Evolutionary conservation across 2,888 invertebrate genomes (phyloP).

Genomic region (Aporophyla lueneburgensis): DNA sequence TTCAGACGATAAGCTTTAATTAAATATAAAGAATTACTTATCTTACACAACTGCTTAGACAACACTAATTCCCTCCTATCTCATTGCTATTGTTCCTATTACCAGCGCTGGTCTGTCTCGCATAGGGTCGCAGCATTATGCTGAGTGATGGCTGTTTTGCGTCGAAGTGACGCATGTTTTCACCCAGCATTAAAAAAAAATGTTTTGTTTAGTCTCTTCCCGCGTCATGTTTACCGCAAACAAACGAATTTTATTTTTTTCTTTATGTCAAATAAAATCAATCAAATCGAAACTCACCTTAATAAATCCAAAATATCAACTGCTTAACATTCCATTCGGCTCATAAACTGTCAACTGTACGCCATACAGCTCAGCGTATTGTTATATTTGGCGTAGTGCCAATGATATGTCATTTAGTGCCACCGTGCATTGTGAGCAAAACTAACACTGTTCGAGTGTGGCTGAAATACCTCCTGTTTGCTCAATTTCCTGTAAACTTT

Average conservation of each 20-base stretch:
- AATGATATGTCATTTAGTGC: conserved; percentile 56
- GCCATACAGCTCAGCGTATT: conserved; percentile 35
- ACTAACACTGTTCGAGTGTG: conserved; percentile 25
- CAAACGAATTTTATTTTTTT: too few species aligned
- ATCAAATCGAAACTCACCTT: conserved; percentile 43
- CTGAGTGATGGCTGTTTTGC: too few species aligned
- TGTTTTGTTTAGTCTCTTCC: too few species aligned
- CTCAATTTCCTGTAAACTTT: conserved; percentile 10
- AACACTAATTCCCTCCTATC: too few species aligned
- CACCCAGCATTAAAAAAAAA: too few species aligned
- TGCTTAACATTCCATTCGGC: conserved; percentile 62
- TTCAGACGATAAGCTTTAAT: background rate
- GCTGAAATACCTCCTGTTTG: conserved; percentile 37
- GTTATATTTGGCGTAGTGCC: conserved; percentile 55
- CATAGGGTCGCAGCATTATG: too few species aligned
- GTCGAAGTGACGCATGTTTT: too few species aligned
- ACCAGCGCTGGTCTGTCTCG: too few species aligned
- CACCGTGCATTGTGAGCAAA: conserved; percentile 36
- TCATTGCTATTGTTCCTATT: background rate
- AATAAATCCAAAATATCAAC: conserved; percentile 50
- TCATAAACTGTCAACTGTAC: conserved; percentile 56
- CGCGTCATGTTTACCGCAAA: too few species aligned
- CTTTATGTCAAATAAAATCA: background rate
- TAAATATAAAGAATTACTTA: background rate
- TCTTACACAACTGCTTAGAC: background rate